A percentile compares a stretch with the other conserved stretches of the same genome.
These are phyloP conservation scores for Poeciliopsis infans DNA, from an alignment of 2,797 vertebrate species.

Conservation along the genomic window DNA sequence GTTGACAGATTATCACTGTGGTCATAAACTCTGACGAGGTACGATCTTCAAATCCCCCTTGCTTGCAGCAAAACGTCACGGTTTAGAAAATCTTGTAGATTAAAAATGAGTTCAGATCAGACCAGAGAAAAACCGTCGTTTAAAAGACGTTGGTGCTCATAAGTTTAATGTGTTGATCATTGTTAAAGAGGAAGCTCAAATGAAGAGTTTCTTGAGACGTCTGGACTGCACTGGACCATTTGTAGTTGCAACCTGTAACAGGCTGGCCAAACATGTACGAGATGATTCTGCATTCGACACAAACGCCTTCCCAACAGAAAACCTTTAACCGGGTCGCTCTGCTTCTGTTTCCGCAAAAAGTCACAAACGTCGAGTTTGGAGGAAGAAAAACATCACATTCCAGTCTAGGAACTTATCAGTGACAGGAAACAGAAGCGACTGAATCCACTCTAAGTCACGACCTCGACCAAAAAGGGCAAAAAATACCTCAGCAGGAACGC, in stretches of 20 bases:
- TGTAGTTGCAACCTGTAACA: no score
- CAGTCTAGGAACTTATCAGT: constrained; percentile 11
- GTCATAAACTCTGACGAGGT: background rate
- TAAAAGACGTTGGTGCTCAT: no score
- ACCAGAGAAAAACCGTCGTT: no score
- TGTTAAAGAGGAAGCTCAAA: no score
- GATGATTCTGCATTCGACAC: no score
- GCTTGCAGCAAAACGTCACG: no score
- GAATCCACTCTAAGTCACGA: background rate
- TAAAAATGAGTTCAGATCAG: no score
- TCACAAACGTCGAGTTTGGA: background rate
- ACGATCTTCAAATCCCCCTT: background rate
- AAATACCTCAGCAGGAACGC: background rate
- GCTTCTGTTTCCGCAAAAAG: background rate
- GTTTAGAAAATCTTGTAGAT: no score
- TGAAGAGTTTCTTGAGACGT: no score
- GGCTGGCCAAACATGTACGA: no score
- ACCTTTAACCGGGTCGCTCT: background rate
- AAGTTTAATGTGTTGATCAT: no score
- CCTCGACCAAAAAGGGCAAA: background rate
- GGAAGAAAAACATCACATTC: constrained; percentile 8
- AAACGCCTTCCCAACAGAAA: background rate
- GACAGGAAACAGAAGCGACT: constrained; percentile 19
- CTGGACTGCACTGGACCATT: no score
- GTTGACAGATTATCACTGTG: constrained; percentile 13